Evolutionary conservation across 2,113 vertebrate genomes (phyloP).

Genomic region (Marcusenius ussheri): DNA sequence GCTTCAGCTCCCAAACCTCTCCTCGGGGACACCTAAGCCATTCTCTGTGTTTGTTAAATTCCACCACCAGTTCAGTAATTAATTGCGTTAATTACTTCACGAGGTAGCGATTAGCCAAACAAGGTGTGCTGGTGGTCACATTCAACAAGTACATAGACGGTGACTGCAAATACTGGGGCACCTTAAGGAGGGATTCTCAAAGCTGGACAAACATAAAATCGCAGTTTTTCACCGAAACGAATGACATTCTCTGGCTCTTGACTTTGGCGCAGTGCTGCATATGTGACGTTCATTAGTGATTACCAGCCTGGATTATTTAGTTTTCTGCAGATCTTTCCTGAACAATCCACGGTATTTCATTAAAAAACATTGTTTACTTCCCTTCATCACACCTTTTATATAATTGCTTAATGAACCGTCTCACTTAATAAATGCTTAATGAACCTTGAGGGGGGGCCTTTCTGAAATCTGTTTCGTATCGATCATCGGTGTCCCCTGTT

Average conservation of each 20-base stretch:
- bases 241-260: not conserved
- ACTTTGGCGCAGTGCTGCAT: not conserved
- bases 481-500: not conserved
- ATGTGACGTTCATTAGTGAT: not conserved
- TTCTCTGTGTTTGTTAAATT: not conserved
- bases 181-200: not conserved
- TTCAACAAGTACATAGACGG: not conserved
- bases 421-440: not conserved
- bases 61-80: not conserved
- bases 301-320: not conserved
- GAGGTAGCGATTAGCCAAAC: not conserved
- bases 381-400: not conserved
- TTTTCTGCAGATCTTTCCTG: not conserved
- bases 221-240: not conserved
- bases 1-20: not conserved
- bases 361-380: not conserved
- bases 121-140: not conserved
- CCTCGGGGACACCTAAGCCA: not conserved
- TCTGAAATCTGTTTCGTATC: not conserved
- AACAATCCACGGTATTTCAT: not conserved
- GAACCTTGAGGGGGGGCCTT: not conserved
- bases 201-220: not conserved
- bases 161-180: not conserved
- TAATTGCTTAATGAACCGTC: not conserved
- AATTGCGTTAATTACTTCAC: not conserved